A percentile compares a stretch with the other conserved stretches of the same genome.
Evolutionary conservation across 2,113 vertebrate genomes (phyloP).

Genomic region (Lates calcarifer): DNA sequence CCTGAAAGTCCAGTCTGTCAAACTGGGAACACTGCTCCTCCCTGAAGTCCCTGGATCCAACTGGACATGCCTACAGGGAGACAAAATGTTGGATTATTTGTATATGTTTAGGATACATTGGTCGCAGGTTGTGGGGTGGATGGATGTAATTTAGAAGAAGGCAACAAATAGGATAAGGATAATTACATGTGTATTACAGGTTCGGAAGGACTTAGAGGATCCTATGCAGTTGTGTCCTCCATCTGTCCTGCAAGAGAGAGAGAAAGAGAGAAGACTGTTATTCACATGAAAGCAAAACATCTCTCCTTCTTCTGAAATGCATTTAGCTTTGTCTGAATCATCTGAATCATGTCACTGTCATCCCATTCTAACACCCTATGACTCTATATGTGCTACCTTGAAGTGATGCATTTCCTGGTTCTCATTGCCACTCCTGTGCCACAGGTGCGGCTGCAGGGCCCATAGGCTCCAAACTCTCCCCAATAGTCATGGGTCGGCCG

Average conservation of each 20-base stretch:
- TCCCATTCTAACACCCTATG: background rate
- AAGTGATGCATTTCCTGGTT: constrained; percentile 77
- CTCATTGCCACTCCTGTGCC: constrained; percentile 80
- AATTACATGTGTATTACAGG: constrained; percentile 84
- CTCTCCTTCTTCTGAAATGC: background rate
- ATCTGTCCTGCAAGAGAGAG: constrained; percentile 85
- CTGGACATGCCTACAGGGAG: constrained; percentile 81
- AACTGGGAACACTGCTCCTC: constrained; percentile 91
- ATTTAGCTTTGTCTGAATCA: background rate
- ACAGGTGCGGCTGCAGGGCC: constrained; percentile 83
- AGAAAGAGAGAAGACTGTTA: background rate
- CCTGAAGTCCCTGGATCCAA: constrained; percentile 88
- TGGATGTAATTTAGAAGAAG: background rate
- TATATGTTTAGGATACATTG: background rate
- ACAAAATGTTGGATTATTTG: constrained; percentile 2
- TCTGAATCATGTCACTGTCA: background rate
- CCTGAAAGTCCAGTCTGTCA: constrained; percentile 87
- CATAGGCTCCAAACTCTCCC: constrained; percentile 78
- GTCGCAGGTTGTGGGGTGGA: background rate
- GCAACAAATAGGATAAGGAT: background rate
- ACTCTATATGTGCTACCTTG: constrained; percentile 60
- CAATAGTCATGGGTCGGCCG: constrained; percentile 73
- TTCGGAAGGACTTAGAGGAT: constrained; percentile 85
- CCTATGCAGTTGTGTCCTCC: constrained; percentile 88
- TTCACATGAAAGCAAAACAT: background rate